Evolutionary conservation across 2,888 invertebrate species (phyloP), one percentile per base, ranked within the genome.

Genomic region (Drosophila longiperda): DNA sequence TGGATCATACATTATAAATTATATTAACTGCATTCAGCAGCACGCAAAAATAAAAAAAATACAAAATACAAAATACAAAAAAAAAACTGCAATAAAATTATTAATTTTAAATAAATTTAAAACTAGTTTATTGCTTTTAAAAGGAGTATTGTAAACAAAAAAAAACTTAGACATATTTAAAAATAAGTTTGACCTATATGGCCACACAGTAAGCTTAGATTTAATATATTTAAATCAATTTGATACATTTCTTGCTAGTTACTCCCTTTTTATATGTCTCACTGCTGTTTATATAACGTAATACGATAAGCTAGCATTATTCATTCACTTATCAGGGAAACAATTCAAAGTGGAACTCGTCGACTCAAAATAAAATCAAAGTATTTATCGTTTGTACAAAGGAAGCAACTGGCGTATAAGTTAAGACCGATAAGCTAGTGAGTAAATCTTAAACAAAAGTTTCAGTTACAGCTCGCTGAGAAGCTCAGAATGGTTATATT

Each of bases 271-370:
- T 49, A 33, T 32, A 29, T 29, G 9, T 9, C 23, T 34, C 23
- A 23, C 11, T 54, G 11, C 32, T 73, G 55, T 34, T 38, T 42
- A 67, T 59, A 67, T 32, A 42, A 38, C 15, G 15, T 2, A 45
- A 23, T 23, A 17, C 66, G 83, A 84, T 86, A 83, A 68, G 66
- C 33, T 34, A 23, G 70, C 73, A 60, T 83, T 83, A 83, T 83
- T 86, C 83, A 75, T 26, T 52, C 48, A 15, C 58, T 79, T 78
- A 78, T 78, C 80, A 33, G 32, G n/a, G 34, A 49, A 60, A 49
- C 11, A 60, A 45, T 75, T 55, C 49, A 40, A 49, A 33, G 58
- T 76, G 20, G 45, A 52, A 55, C 33, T 42, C 7, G 17, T 33
- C n/a, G 48, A 64, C 80, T 73, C 49, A 67, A 64, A 75, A 62